phyloP scores from a whole-genome alignment of 2,113 vertebrate species.

The Poecilia latipinna region DNA sequence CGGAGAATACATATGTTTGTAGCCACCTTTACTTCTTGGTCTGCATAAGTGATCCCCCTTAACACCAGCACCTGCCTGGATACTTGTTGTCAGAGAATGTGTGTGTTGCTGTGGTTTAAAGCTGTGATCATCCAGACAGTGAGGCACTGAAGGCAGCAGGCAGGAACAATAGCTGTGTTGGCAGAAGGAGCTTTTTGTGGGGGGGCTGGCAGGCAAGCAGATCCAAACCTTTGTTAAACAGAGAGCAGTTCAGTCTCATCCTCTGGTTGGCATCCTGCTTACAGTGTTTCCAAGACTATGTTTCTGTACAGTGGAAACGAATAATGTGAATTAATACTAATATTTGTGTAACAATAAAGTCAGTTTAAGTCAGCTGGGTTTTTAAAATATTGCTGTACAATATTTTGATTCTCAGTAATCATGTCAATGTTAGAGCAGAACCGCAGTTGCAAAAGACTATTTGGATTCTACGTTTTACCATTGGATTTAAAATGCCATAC shows the following conservation, averaged over 20 bases:
- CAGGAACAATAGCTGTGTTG: constrained; percentile 67
- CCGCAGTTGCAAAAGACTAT: background rate
- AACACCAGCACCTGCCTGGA: constrained; percentile 40
- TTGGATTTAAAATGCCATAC: background rate
- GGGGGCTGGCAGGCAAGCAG: constrained; percentile 58
- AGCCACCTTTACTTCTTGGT: background rate
- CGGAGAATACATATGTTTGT: background rate
- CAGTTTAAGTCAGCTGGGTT: no score
- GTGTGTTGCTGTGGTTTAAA: constrained; percentile 51
- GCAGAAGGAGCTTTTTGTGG: constrained; percentile 71
- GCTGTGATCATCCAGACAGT: constrained; percentile 55
- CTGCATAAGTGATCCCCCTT: background rate
- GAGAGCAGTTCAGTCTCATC: constrained; percentile 37
- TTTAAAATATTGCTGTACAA: no score
- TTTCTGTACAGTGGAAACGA: constrained; percentile 15
- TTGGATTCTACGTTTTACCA: background rate
- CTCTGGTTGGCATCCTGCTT: constrained; percentile 30
- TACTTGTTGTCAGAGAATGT: constrained; percentile 66
- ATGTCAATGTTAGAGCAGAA: background rate
- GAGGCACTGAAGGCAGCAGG: constrained; percentile 54
- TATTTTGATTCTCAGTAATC: background rate
- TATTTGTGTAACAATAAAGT: background rate
- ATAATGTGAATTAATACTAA: background rate
- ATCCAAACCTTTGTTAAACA: constrained; percentile 57
- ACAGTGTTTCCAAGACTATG: constrained; percentile 39